Base-by-base conservation (phyloP, 2,888 invertebrate species). In the Macrosiphum euphorbiae region DNA sequence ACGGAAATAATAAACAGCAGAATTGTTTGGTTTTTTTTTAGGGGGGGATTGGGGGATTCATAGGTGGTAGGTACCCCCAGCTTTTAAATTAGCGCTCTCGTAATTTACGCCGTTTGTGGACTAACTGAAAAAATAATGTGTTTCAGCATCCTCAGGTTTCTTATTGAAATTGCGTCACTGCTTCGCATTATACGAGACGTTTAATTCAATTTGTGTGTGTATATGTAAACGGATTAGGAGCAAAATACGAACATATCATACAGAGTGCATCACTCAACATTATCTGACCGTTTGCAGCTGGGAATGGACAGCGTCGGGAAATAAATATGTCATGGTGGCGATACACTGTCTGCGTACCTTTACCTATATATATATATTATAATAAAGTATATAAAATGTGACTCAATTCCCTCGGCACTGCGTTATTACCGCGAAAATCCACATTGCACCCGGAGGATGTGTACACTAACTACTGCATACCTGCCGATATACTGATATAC, bases 391-490 rank as follows among this genome's bases (percentile, higher is more conserved):
- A 44, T 44, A 44, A 44, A 44, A 44, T 44, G 44, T 35, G 78
- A 90, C 84, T 52, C 78, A 52, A 84, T 90, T 90, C 78, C 28
- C 47, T 52, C 24, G 50, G 78, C 78, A 3, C 28, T 50, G 26
- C 84, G 52, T 52, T 86, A 91, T 91, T 86, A 86, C 58, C 13
- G 58, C 58, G n/a, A 58, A 91, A 91, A 86, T 91, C 91, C 50
- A n/a, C 55, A 20, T 8, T 88, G 28, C 28, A n/a, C n/a, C n/a
- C 50, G 52, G 41, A 91, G 52, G 50, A 16, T 44, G n/a, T 16
- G 67, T 67, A 67, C 16, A 67, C 16, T n/a, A n/a, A n/a, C n/a
- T n/a, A n/a, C n/a, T n/a, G n/a, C n/a, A n/a, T n/a, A n/a, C n/a
- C n/a, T n/a, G n/a, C n/a, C n/a, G n/a, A n/a, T n/a, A n/a, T n/a